Evolutionary conservation across 1,140 invertebrate species (phyloP), one percentile per base, ranked within the genome.

Genomic region (Tetramorium alpestre): DNA sequence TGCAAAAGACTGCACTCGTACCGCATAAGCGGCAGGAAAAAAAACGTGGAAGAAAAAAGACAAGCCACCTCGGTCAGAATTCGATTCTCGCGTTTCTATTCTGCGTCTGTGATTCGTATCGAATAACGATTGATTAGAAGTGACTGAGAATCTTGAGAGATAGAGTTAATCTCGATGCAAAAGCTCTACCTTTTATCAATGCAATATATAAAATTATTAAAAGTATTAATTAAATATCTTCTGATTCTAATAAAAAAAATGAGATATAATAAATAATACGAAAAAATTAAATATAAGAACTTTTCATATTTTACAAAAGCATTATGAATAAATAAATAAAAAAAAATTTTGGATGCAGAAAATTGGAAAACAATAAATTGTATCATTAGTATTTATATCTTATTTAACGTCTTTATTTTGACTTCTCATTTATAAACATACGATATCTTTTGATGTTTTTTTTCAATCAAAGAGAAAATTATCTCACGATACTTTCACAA

Each of bases 1-100:
- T 84, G 69, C 69, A 75, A 73, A 84, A 84, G 80, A 60, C 69
- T 54, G 67, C 80, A 47, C 41, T 60, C 67, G 44, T 38, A 65
- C 38, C n/a, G 62, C 33, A 38, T 47, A 78, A 81, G 33, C 49
- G 78, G 56, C 33, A 60, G 69, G 41, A 49, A 41, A 69, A 69
- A 69, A 49, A 13, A 60, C 18, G n/a, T 22, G 13, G 38, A 73
- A 33, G 51, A 69, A 65, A 41, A 25, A 16, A 54, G 7, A 16
- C 13, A 25, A 69, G 41, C 41, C 11, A 67, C 44, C 62, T 41
- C 62, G 33, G 25, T 70, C 64, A 16, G 8, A 70, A 54, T 28
- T 16, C 64, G 38, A 81, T 81, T 70, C 64, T 81, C 44, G 3
- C n/a, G 16, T 54, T 82, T 38, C 67, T 80, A 65, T 67, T 56